phyloP scores from a whole-genome alignment of 2,797 vertebrate genomes.

The Artibeus lituratus region DNA sequence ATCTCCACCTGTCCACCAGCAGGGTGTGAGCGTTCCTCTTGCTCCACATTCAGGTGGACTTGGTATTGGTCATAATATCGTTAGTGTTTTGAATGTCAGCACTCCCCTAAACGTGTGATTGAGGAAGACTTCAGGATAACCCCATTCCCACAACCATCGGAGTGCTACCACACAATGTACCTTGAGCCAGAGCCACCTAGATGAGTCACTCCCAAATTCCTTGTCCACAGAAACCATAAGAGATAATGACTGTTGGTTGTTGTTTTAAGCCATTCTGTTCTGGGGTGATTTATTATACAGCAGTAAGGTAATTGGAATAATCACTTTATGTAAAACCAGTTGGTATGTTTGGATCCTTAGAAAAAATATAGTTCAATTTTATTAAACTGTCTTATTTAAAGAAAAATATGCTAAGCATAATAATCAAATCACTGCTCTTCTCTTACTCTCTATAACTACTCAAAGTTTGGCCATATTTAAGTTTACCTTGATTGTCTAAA shows the following conservation, averaged over 20 bases:
- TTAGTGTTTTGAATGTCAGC: neutral
- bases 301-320: neutral
- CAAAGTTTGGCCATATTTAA: neutral
- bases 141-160: neutral
- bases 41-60: neutral
- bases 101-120: neutral
- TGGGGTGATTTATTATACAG: neutral
- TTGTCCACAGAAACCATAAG: neutral
- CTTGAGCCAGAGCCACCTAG: neutral
- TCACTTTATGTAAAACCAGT: constrained; percentile 12
- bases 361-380: neutral
- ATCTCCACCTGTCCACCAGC: neutral
- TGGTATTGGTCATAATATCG: neutral
- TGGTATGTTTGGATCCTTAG: neutral
- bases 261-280: constrained; percentile 26
- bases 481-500: neutral
- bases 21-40: neutral
- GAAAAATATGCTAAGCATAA: constrained; percentile 23
- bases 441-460: neutral
- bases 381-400: neutral
- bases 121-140: neutral
- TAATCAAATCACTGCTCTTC: neutral
- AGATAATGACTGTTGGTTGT: neutral
- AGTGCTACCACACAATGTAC: neutral
- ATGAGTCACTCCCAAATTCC: neutral